Conservation (phyloP, 2,797 vertebrate species). For the Labeo calbasu region DNA sequence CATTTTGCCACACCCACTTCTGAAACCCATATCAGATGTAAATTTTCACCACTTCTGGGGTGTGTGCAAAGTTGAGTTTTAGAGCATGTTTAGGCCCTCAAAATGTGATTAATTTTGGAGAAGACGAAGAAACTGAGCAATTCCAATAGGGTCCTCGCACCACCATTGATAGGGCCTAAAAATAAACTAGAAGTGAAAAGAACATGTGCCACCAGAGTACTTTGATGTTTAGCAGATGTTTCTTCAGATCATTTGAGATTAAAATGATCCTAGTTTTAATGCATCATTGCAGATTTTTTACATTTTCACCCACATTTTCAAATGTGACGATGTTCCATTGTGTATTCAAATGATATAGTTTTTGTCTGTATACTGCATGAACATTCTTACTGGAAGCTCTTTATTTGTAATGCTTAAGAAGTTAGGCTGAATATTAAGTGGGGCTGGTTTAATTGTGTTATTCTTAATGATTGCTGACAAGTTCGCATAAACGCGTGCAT, state of each 20-base stretch:
- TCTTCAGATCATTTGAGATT: not conserved
- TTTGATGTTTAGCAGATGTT: not conserved
- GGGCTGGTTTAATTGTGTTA: not conserved
- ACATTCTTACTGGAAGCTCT: not conserved
- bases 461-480: constrained; percentile 35
- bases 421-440: constrained; percentile 1
- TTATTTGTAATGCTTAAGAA: not conserved
- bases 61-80: too few species aligned
- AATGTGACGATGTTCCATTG: not conserved
- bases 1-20: too few species aligned
- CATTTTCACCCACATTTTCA: not conserved
- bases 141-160: too few species aligned
- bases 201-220: too few species aligned
- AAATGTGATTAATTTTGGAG: too few species aligned
- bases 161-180: too few species aligned
- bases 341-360: not conserved
- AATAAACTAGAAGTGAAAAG: too few species aligned
- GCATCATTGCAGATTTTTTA: not conserved
- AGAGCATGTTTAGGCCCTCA: too few species aligned
- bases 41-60: too few species aligned
- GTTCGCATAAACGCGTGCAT: not conserved
- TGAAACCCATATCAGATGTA: too few species aligned
- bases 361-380: not conserved
- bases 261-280: not conserved
- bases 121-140: too few species aligned